Evolutionary conservation across 2,888 invertebrate species (phyloP), one percentile per base, ranked within the genome.

Genomic region (Orthosia cruda): DNA sequence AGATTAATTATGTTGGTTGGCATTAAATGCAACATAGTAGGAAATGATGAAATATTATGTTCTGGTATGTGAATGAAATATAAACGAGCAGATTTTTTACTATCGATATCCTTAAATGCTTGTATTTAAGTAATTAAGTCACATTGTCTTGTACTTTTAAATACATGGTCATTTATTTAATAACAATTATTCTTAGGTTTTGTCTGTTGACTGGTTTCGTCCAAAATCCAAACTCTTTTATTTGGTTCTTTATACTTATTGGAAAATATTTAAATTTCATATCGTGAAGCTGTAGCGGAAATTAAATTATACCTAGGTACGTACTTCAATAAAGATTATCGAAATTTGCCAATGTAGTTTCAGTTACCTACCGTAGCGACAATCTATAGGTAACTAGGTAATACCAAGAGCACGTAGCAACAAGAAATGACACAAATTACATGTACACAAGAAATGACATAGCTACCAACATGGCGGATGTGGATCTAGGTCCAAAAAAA

Each of bases 1-100:
- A 62, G 18, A 65, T 58, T 52, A 70, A 65, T 58, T 78, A 26
- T 45, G n/a, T 32, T 40, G 15, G 58, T 71, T 32, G 20, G 23
- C 15, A 49, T 26, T 64, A 65, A 64, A 64, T 72, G 45, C 18
- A 64, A 47, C 20, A n/a, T 15, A n/a, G 23, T 52, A 47, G 3
- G 45, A 47, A 49, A 63, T 47, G n/a, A 32, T 12, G 26, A 32
- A 18, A 3, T 57, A 18, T 9, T 32, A 32, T 58, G 23, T 50
- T 74, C 26, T 47, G 32, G 1, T 63, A 73, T 23, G 12, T 47
- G 26, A 23, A 4, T 16, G 7, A 65, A 65, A 23, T 20, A 16
- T 15, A 4, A 11, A 26, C 12, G 50, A 20, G 18, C 15, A 45
- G 2, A n/a, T n/a, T 58, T 50, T 45, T n/a, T 13, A 12, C 16